phyloP scores from a whole-genome alignment of 2,113 vertebrate genomes.

The Chaetodon trifascialis region DNA sequence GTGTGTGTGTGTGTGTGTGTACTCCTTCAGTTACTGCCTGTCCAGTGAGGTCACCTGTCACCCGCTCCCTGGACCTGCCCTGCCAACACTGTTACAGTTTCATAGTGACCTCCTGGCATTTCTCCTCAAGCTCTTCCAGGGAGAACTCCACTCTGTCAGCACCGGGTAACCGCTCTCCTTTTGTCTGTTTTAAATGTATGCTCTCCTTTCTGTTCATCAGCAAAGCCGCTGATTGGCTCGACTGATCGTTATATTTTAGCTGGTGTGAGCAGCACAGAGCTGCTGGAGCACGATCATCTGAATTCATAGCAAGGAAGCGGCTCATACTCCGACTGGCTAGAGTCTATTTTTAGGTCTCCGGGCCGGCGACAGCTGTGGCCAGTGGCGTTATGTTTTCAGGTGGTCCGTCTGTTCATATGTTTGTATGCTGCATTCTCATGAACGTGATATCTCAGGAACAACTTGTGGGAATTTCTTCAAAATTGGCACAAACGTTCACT shows the following conservation, averaged over 20 bases:
- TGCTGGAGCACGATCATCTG: background rate
- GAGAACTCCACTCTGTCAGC: slow-evolving; percentile 87
- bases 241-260: background rate
- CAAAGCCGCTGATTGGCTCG: background rate
- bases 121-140: slow-evolving; percentile 88
- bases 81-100: slow-evolving; percentile 83
- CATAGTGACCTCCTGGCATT: slow-evolving; percentile 87
- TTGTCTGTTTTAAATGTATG: background rate
- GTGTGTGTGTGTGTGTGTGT: slow-evolving; percentile 18
- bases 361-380: too few species aligned
- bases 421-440: too few species aligned
- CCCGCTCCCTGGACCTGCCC: slow-evolving; percentile 79
- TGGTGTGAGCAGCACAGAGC: background rate
- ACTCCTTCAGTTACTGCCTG: slow-evolving; percentile 78
- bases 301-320: background rate
- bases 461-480: too few species aligned
- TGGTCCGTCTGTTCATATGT: too few species aligned
- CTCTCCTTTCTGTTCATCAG: background rate
- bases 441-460: too few species aligned
- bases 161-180: slow-evolving; percentile 80
- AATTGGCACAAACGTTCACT: too few species aligned
- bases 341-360: background rate
- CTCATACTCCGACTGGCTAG: background rate
- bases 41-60: slow-evolving; percentile 86
- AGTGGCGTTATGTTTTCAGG: too few species aligned